phyloP scores from a whole-genome alignment of 2,888 invertebrate species.

The Colostygia pectinataria region DNA sequence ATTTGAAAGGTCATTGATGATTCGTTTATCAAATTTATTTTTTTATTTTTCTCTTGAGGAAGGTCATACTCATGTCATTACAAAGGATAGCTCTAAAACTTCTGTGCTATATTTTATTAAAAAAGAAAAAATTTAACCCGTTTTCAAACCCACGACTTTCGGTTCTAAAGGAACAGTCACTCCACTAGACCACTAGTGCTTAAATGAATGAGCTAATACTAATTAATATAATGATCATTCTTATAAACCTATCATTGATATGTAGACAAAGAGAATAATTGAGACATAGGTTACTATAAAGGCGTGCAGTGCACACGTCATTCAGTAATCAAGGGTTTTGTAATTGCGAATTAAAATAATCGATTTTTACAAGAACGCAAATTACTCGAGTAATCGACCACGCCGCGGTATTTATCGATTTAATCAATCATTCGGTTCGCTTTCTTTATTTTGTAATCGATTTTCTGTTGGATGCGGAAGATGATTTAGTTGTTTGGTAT shows the following conservation, averaged over 20 bases:
- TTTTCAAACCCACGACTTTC: too few relatives aligned
- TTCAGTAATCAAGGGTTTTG: conserved; percentile 50
- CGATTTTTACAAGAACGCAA: conserved; percentile 41
- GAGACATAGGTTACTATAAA: background rate
- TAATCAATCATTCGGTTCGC: conserved; percentile 44
- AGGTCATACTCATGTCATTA: too few relatives aligned
- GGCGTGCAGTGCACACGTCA: conserved; percentile 29
- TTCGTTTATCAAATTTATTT: too few relatives aligned
- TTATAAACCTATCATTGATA: conserved; percentile 1
- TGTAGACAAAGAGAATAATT: conserved; percentile 1
- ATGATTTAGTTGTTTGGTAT: conserved; percentile 24
- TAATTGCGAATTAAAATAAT: conserved; percentile 54
- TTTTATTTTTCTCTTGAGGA: too few relatives aligned
- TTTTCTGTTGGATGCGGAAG: conserved; percentile 25
- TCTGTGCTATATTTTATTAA: too few relatives aligned
- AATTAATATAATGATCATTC: too few relatives aligned
- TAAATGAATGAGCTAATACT: too few relatives aligned
- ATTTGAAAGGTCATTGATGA: too few relatives aligned
- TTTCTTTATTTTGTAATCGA: conserved; percentile 32
- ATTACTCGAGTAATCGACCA: conserved; percentile 35
- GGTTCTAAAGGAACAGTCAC: too few relatives aligned
- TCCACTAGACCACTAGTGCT: too few relatives aligned
- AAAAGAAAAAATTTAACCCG: too few relatives aligned
- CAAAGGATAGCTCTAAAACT: too few relatives aligned
- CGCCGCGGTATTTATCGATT: conserved; percentile 38